A percentile compares a stretch with the other conserved stretches of the same genome.
phyloP scores from a whole-genome alignment of 1,140 invertebrate species.

The Archegozetes longisetosus region DNA sequence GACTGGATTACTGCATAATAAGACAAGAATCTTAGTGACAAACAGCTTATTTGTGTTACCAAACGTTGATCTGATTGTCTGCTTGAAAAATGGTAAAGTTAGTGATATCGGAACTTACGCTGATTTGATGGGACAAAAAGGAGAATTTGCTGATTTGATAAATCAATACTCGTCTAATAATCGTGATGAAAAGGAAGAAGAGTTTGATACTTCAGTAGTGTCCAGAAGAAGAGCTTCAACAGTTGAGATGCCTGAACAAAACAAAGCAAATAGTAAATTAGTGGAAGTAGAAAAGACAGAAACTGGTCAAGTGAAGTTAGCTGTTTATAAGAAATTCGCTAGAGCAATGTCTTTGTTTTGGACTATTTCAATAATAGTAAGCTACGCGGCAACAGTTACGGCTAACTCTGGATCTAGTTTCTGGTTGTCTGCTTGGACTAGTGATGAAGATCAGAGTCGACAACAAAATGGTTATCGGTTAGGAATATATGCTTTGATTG shows the following conservation, averaged over 20 bases:
- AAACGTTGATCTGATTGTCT: slow-evolving; percentile 29
- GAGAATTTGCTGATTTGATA: slow-evolving; percentile 39
- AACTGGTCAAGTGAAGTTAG: slow-evolving; percentile 74
- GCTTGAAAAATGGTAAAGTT: slow-evolving; percentile 27
- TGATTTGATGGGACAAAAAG: slow-evolving; percentile 24
- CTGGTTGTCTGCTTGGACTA: slow-evolving; percentile 46
- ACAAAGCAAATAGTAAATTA: slow-evolving; percentile 37
- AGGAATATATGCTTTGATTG: background rate
- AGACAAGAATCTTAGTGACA: slow-evolving; percentile 29
- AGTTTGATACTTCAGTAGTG: slow-evolving; percentile 28
- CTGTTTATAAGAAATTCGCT: slow-evolving; percentile 52
- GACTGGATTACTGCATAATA: slow-evolving; percentile 46
- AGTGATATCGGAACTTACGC: slow-evolving; percentile 28
- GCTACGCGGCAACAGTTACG: slow-evolving; percentile 22
- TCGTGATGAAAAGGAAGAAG: background rate
- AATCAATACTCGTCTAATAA: slow-evolving; percentile 49
- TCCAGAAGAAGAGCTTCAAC: background rate
- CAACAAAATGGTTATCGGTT: background rate
- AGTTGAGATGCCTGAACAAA: background rate
- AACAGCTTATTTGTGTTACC: slow-evolving; percentile 30
- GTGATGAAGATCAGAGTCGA: background rate
- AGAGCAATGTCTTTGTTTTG: slow-evolving; percentile 19
- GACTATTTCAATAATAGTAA: slow-evolving; percentile 17
- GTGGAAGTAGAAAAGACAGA: slow-evolving; percentile 76
- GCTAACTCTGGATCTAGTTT: slow-evolving; percentile 81